A percentile compares a stretch with the other conserved stretches of the same genome.
These are phyloP conservation scores for Limnephilus lunatus DNA, from an alignment of 2,888 invertebrate genomes.

Conservation along the genomic window DNA sequence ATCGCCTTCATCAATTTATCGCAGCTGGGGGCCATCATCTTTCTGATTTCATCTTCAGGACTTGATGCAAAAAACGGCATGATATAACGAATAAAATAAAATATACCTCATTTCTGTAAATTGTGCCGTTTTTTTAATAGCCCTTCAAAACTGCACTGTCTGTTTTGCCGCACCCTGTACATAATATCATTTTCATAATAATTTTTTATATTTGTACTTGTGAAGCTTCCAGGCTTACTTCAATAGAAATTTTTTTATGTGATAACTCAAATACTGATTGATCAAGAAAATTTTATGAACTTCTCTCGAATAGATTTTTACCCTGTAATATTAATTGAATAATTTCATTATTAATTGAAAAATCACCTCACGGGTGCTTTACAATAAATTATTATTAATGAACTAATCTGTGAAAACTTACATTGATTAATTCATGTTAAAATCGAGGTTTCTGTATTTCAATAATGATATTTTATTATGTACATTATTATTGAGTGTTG, in stretches of 20 bases:
- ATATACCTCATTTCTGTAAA: too few species aligned
- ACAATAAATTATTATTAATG: background rate
- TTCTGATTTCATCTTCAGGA: too few species aligned
- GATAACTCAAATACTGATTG: background rate
- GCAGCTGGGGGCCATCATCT: too few species aligned
- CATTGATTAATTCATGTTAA: background rate
- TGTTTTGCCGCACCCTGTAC: too few species aligned
- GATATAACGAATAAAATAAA: too few species aligned
- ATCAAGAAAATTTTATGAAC: background rate
- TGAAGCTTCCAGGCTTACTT: background rate
- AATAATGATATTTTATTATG: too few species aligned
- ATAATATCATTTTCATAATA: background rate
- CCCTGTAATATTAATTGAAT: background rate
- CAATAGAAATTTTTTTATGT: background rate
- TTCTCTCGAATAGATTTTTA: background rate
- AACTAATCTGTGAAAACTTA: background rate
- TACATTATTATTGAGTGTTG: too few species aligned
- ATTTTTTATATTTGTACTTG: background rate
- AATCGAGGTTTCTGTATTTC: background rate
- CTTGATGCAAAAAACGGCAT: too few species aligned
- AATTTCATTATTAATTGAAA: background rate
- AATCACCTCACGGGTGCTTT: background rate
- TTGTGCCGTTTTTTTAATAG: too few species aligned
- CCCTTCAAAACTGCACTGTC: too few species aligned
- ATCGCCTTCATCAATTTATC: too few species aligned